Conservation (phyloP, 2,888 invertebrate species). For the Trichopria drosophilae region DNA sequence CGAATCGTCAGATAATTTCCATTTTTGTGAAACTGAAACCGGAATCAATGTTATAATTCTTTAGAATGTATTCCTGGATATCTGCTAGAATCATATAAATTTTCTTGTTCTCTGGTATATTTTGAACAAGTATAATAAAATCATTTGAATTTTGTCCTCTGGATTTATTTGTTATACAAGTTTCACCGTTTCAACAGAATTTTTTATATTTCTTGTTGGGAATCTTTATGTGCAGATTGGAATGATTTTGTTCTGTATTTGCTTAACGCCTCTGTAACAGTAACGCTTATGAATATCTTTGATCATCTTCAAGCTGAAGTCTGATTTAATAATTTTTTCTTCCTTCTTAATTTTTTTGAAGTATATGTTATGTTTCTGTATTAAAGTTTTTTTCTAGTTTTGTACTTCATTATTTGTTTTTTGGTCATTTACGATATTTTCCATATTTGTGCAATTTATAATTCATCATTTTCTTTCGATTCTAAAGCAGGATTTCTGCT, state of each 20-base stretch:
- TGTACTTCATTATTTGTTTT: constrained; percentile 18
- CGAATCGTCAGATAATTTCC: no score
- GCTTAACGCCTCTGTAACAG: constrained; percentile 24
- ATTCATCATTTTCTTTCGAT: constrained; percentile 27
- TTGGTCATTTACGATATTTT: constrained; percentile 32
- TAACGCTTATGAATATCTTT: constrained; percentile 15
- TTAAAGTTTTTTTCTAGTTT: constrained; percentile 9
- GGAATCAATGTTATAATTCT: no score
- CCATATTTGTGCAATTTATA: constrained; percentile 28
- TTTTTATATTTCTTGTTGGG: constrained; percentile 28
- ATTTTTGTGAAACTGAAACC: no score
- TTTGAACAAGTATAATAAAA: constrained; percentile 21
- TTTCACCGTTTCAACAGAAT: constrained; percentile 18
- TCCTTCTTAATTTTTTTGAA: constrained; percentile 22
- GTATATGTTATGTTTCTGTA: constrained; percentile 25
- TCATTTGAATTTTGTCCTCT: constrained; percentile 28
- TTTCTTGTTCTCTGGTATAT: constrained; percentile 27
- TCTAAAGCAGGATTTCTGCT: constrained; percentile 36
- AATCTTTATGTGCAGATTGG: constrained; percentile 13
- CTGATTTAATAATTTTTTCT: constrained; percentile 29
- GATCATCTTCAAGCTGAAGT: constrained; percentile 20
- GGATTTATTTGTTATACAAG: constrained; percentile 29
- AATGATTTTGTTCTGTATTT: constrained; percentile 19
- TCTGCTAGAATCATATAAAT: constrained; percentile 9
- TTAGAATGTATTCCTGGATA: constrained; percentile 19